Base-by-base conservation (phyloP, 1,140 invertebrate species). In the Pentalonia nigronervosa region DNA sequence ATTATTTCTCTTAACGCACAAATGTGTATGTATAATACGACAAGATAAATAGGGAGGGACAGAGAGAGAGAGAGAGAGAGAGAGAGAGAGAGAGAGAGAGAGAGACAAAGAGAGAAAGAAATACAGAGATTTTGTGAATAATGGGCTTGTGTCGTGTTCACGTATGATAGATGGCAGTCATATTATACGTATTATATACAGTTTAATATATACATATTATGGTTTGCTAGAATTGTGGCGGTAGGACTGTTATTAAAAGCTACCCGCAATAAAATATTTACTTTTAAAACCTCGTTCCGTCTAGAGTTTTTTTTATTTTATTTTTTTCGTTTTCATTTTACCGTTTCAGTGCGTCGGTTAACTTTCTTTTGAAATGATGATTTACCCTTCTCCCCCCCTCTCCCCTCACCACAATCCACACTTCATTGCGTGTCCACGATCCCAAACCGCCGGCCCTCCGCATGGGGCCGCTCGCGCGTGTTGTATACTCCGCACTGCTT, bases 351-450 rank as follows among this genome's bases (percentile, higher is more conserved):
- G 36, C 53, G 20, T 25, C 30, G 11, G 89, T 67, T 90, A 45
- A 67, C 17, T 90, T 92, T 83, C 90, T 83, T 92, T 92, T 92
- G 90, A 92, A 92, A 92, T 83, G 45, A 47, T 92, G 47, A 92
- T 92, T 83, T 53, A 20, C 34, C 50, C 50, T 25, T 23, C 11
- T 17, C 9, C 4, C 2, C 86, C 47, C n/a, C n/a, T n/a, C n/a
- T n/a, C n/a, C 8, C 17, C 14, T 6, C 84, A 0, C 47, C 1
- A 34, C 7, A 21, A 6, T 0, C 30, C 45, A 87, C 2, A 7
- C 25, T n/a, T 53, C 34, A 87, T 30, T 25, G 34, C 45, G 25
- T 47, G 21, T 25, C 45, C 84, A 17, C 60, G 60, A 76, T 76
- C 17, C 30, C 30, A 47, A 87, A 47, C 25, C 25, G 25, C 25